Conservation (phyloP, 2,797 vertebrate species). For the Babyrousa celebensis region DNA sequence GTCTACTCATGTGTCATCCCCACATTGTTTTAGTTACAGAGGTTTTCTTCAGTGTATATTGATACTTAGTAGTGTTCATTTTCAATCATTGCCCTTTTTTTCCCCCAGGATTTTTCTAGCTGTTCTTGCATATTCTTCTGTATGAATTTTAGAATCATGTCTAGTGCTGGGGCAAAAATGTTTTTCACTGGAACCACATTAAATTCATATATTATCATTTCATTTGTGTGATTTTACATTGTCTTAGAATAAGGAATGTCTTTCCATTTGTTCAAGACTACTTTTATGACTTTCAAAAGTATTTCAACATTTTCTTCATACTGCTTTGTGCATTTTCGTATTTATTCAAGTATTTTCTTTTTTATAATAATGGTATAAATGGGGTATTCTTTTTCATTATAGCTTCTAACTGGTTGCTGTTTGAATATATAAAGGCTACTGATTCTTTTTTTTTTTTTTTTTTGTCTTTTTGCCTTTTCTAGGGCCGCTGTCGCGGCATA, state of each 20-base stretch:
- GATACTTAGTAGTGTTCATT: background rate
- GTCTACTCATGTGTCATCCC: background rate
- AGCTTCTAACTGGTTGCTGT: background rate
- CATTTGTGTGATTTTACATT: background rate
- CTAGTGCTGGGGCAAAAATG: background rate
- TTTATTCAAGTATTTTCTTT: background rate
- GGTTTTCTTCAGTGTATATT: background rate
- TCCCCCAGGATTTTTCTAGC: background rate
- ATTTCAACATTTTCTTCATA: constrained; percentile 35
- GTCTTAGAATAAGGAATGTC: constrained; percentile 20
- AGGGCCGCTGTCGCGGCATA: too few relatives aligned
- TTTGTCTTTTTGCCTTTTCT: too few relatives aligned
- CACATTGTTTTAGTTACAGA: background rate
- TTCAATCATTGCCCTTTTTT: background rate
- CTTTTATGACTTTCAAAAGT: constrained; percentile 14
- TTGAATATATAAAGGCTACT: background rate
- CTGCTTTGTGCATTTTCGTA: background rate
- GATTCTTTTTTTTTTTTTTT: too few relatives aligned
- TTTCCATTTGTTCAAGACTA: constrained; percentile 4
- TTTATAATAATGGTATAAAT: background rate
- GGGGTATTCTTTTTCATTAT: background rate
- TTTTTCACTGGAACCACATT: background rate
- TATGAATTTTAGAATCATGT: constrained; percentile 31
- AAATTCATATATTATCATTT: background rate
- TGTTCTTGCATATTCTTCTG: background rate